Evolutionary conservation across 2,797 vertebrate species (phyloP).

Genomic region (Selene dorsalis): DNA sequence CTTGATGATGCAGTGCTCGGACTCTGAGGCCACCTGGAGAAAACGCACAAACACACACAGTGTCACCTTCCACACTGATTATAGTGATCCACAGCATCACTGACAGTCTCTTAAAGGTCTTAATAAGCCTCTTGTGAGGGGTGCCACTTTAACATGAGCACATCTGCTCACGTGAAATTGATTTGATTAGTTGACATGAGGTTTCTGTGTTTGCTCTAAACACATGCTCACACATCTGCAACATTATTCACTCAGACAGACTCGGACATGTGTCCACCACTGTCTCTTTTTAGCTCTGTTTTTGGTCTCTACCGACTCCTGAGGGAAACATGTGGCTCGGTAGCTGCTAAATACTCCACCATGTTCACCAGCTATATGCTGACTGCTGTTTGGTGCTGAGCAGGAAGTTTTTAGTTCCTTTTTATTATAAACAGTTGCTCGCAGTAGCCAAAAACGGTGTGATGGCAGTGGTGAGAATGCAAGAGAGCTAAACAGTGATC

Average conservation of each 20-base stretch:
- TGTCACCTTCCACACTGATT: background rate
- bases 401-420: no score
- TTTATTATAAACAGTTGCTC: no score
- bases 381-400: background rate
- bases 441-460: no score
- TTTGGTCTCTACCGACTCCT: background rate
- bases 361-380: background rate
- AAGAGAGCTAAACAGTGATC: background rate
- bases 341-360: background rate
- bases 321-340: background rate
- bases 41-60: slow-evolving; percentile 38
- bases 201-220: background rate
- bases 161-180: background rate
- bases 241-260: background rate
- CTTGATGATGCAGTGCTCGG: slow-evolving; percentile 90
- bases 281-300: background rate
- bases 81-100: background rate
- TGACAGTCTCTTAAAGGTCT: background rate
- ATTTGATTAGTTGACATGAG: background rate
- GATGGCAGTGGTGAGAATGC: no score
- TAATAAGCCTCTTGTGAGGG: background rate
- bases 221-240: background rate
- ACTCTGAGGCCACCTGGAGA: slow-evolving; percentile 84
- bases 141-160: background rate
- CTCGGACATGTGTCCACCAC: background rate